Conservation (phyloP, 1,140 invertebrate genomes). For the Calycopis cecrops region DNA sequence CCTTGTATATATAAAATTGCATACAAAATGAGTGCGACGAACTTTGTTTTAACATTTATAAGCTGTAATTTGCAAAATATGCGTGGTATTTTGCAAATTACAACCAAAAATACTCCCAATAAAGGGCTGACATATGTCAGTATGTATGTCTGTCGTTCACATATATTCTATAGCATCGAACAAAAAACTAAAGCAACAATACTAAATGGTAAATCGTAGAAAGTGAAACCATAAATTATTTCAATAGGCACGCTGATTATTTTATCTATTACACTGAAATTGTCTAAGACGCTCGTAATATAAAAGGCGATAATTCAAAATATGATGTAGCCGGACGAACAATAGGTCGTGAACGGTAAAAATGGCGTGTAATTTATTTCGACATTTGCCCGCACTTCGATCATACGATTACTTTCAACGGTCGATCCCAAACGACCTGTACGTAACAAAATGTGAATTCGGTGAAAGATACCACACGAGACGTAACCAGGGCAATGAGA, state of each 20-base stretch:
- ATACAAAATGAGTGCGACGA: too few relatives aligned
- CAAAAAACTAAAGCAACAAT: slow-evolving; percentile 6
- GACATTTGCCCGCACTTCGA: slow-evolving; percentile 32
- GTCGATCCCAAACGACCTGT: slow-evolving; percentile 22
- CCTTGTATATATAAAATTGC: too few relatives aligned
- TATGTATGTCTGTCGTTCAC: too few relatives aligned
- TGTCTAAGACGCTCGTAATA: slow-evolving; percentile 48
- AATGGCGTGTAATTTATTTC: slow-evolving; percentile 47
- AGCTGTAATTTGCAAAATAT: too few relatives aligned
- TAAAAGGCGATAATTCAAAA: slow-evolving; percentile 49
- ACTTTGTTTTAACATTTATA: too few relatives aligned
- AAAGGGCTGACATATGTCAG: too few relatives aligned
- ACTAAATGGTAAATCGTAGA: slow-evolving; percentile 37
- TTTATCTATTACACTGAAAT: slow-evolving; percentile 52
- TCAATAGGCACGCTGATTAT: slow-evolving; percentile 37
- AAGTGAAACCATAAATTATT: slow-evolving; percentile 43
- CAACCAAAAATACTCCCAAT: too few relatives aligned
- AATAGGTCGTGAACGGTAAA: slow-evolving; percentile 51
- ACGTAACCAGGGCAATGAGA: slow-evolving; percentile 16
- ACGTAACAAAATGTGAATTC: slow-evolving; percentile 18
- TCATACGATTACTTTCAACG: slow-evolving; percentile 45
- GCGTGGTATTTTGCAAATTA: too few relatives aligned
- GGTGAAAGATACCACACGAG: slow-evolving; percentile 15
- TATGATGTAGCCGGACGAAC: slow-evolving; percentile 40
- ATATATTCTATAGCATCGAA: neutral